Base-by-base conservation (phyloP, 2,888 invertebrate species). In the Hirtodrosophila trivittata region DNA sequence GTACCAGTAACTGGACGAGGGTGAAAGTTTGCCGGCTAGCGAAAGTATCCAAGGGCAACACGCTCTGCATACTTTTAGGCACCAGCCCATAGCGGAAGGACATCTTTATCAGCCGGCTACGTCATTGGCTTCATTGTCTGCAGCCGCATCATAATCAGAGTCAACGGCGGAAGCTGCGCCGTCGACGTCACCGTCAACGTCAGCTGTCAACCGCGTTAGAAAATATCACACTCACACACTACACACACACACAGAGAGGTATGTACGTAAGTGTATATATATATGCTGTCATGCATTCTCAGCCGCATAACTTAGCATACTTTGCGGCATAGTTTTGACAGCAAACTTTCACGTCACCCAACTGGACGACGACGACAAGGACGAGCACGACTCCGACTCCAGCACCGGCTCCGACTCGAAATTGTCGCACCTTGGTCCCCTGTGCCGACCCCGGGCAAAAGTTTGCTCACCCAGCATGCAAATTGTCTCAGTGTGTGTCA, bases 281-380 rank as follows among this genome's bases (percentile, higher is more conserved):
- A 18, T 21, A n/a, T 25, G 8, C 54, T 7, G 25, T 32, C 51
- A 62, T 64, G 69, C 77, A 62, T 39, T 38, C 41, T 21, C 28
- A 9, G 64, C 16, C 69, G 73, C 77, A 83, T 86, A 86, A 76
- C 87, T 85, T 69, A 58, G 76, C 82, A 70, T 74, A 77, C 81
- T 84, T 85, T 77, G 69, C 63, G 76, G 82, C 74, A 72, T 81
- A 86, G 81, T 84, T 83, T 64, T 68, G 84, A 76, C 69, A 72
- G 82, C 62, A 75, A 68, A 74, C 71, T 72, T 84, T 66, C 50
- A 26, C 59, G 57, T 32, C 26, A 46, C 70, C 62, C 75, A 25
- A 39, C 57, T 42, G 75, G 75, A 68, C 66, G n/a, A 26, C 12
- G 25, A 46, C 54, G 70, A 64, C 66, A 9, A 18, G 14, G 16